These are phyloP conservation scores for Atrichornis clamosus DNA, from an alignment of 2,113 vertebrate species.

Conservation along the genomic window DNA sequence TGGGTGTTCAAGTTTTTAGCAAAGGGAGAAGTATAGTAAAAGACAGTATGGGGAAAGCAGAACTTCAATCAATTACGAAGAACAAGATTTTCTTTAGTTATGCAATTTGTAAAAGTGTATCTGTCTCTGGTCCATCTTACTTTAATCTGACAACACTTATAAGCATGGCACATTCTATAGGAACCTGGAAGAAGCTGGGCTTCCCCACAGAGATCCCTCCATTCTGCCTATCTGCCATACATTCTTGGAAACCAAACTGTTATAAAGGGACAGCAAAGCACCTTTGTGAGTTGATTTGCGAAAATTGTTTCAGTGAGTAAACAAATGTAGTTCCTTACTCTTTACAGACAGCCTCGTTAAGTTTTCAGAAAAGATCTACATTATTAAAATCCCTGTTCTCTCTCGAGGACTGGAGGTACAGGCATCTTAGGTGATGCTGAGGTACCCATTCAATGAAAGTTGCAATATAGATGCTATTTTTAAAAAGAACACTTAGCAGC, in stretches of 20 bases:
- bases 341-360: conserved; percentile 51
- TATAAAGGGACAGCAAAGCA: not conserved
- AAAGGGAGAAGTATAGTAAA: not conserved
- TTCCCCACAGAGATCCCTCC: not conserved
- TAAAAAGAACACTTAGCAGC: not conserved
- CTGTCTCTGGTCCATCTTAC: not conserved
- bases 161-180: not conserved
- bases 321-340: conserved; percentile 28
- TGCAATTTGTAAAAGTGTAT: not conserved
- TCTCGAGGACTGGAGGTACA: not conserved
- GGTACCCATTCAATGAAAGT: not conserved
- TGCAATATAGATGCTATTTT: not conserved
- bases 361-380: conserved; percentile 55
- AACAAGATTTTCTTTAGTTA: not conserved
- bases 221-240: not conserved
- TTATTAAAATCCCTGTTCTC: conserved; percentile 57
- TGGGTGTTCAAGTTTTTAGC: not conserved
- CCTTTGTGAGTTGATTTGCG: not conserved
- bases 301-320: not conserved
- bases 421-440: not conserved
- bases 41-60: not conserved
- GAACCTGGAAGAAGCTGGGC: not conserved
- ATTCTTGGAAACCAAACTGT: not conserved
- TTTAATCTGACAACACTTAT: not conserved
- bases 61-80: not conserved